Percentiles rank a stretch among this genome's conserved stretches.
Conservation (phyloP, 2,113 vertebrate species). For the Chaetodon auriga region DNA sequence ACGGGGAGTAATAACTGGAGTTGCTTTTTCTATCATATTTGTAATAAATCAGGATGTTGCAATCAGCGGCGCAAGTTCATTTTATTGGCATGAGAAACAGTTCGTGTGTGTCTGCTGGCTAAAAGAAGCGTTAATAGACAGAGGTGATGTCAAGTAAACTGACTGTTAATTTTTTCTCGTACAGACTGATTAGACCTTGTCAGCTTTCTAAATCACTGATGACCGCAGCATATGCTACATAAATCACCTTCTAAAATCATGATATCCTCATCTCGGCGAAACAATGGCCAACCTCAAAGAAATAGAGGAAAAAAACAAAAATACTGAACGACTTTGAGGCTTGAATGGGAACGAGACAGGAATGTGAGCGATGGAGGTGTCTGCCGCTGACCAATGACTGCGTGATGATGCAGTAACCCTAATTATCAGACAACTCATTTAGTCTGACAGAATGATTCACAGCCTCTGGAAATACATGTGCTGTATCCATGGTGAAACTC, state of each 20-base stretch:
- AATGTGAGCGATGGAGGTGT: constrained; percentile 56
- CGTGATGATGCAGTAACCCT: constrained; percentile 59
- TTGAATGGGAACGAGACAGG: constrained; percentile 43
- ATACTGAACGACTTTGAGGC: constrained; percentile 1
- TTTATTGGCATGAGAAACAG: background rate
- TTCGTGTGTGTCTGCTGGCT: background rate
- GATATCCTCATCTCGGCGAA: background rate
- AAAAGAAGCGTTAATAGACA: background rate
- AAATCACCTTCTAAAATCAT: constrained; percentile 15
- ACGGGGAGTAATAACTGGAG: background rate
- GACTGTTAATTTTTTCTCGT: background rate
- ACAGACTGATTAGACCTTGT: background rate
- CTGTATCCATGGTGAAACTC: constrained; percentile 36
- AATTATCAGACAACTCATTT: constrained; percentile 70
- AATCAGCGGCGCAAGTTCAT: background rate
- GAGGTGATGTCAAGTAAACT: background rate
- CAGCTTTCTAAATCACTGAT: constrained; percentile 10
- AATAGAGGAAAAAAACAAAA: background rate
- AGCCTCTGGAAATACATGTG: constrained; percentile 51
- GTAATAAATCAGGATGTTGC: background rate
- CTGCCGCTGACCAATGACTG: constrained; percentile 56
- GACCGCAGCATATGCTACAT: constrained; percentile 7
- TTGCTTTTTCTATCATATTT: background rate
- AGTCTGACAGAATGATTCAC: constrained; percentile 69
- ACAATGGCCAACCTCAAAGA: constrained; percentile 14